Base-by-base conservation (phyloP, 92 coral and sea anemone genomes). In the Porites lobata region DNA sequence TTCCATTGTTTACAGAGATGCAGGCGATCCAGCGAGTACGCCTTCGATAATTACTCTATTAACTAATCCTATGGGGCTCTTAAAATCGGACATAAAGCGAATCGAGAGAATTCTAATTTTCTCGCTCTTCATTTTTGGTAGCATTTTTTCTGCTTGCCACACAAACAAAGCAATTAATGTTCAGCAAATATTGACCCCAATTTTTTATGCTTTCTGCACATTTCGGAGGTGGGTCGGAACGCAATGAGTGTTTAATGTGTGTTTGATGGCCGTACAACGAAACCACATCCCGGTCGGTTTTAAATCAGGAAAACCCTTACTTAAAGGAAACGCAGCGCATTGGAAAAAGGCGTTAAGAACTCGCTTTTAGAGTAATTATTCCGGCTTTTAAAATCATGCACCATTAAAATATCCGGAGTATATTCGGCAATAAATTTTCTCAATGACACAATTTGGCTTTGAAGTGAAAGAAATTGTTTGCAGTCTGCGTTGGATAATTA, bases 161-260 rank as follows among this genome's bases (percentile, higher is more conserved):
- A 79, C 86, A 91, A 91, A 91, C 94, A 91, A 91, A 75, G 85
- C 91, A 76, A 91, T 91, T 82, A 88, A 83, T 70, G 94, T 53
- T 24, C 21, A 52, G 89, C 67, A 56, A 76, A 85, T 85, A 85
- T 76, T 85, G 89, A 29, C 52, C 72, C 87, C 64, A 72, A 72
- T 21, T 73, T 18, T 83, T 72, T 19, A 58, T 65, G 81, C 80
- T 51, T 75, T 12, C 51, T 75, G 81, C 80, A 52, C 87, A 73
- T 84, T 84, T 73, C 7, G 81, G 80, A 74, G 72, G 50, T 51
- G 22, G 75, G 1, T 61, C 47, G 87, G 81, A 84, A 72, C 80
- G 81, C 79, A 61, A 15, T 61, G 24, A 70, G 50, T 66, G 18
- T 17, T 8, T 17, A 21, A 15, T 70, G 67, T 57, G 52, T 82